These are phyloP conservation scores for Ommatoiulus sabulosus DNA, from an alignment of 2,888 invertebrate species.

Conservation along the genomic window DNA sequence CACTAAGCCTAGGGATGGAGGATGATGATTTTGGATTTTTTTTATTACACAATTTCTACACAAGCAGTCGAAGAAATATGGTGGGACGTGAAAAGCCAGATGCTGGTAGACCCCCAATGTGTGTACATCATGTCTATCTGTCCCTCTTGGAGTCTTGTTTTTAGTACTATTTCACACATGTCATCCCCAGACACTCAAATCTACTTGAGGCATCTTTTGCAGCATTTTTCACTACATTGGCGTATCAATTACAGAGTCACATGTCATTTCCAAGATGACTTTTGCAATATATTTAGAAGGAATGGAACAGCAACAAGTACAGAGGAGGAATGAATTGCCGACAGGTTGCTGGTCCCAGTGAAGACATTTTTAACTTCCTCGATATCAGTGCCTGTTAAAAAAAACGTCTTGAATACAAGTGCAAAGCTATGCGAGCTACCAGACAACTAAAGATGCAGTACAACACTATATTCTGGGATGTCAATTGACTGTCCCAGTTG, in stretches of 20 bases:
- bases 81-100: not conserved
- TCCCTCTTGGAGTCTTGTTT: not conserved
- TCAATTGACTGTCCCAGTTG: too few relatives aligned
- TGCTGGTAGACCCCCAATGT: conserved; percentile 26
- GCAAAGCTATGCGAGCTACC: too few relatives aligned
- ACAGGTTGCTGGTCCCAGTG: conserved; percentile 36
- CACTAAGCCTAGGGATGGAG: not conserved
- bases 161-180: conserved; percentile 18
- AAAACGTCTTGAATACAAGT: too few relatives aligned
- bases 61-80: not conserved
- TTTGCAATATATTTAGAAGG: not conserved
- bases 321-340: conserved; percentile 5
- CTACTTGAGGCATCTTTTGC: conserved; percentile 35
- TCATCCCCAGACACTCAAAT: not conserved
- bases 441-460: too few relatives aligned
- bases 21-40: not conserved
- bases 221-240: conserved; percentile 18
- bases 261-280: not conserved
- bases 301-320: conserved; percentile 14
- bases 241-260: not conserved
- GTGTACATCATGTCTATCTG: not conserved
- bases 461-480: too few relatives aligned
- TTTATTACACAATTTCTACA: not conserved
- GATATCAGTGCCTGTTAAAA: not conserved
- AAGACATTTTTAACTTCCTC: not conserved